Percentiles rank a stretch among this genome's conserved stretches.
phyloP scores from a whole-genome alignment of 2,797 vertebrate species.

The Adrianichthys oophorus region DNA sequence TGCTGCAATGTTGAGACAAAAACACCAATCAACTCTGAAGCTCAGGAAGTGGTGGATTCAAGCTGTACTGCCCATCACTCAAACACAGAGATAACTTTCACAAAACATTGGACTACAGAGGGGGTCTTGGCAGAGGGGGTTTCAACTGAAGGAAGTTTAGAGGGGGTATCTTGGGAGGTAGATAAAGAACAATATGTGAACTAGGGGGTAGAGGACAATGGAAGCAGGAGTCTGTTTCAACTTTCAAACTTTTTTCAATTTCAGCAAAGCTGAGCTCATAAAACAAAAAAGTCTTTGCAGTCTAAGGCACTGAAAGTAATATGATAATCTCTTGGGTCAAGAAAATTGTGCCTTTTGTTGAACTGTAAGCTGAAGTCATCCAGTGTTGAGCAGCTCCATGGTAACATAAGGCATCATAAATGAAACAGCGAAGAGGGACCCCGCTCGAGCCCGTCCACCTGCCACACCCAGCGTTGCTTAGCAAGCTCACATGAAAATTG shows the following conservation, averaged over 20 bases:
- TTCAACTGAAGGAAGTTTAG: conserved; percentile 25
- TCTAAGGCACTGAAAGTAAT: conserved; percentile 22
- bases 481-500: conserved; percentile 27
- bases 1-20: conserved; percentile 44
- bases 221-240: conserved; percentile 62
- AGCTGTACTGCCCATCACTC: conserved; percentile 30
- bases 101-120: conserved; percentile 32
- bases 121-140: conserved; percentile 14
- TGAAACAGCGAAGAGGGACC: conserved; percentile 16
- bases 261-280: conserved; percentile 33
- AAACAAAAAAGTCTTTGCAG: conserved; percentile 1
- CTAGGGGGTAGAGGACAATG: conserved; percentile 29
- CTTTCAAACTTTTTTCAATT: conserved; percentile 46
- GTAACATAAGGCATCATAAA: conserved; percentile 15
- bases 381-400: conserved; percentile 11
- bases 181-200: conserved; percentile 12
- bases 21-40: conserved; percentile 21
- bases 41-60: conserved; percentile 39
- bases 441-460: conserved; percentile 27
- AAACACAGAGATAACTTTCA: conserved; percentile 69
- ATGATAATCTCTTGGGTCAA: conserved; percentile 30
- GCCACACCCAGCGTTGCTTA: conserved; percentile 46
- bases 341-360: conserved; percentile 21
- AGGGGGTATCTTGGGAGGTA: conserved; percentile 24
- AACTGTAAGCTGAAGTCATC: conserved; percentile 25